Conservation (phyloP, 2,797 vertebrate species). For the Acanthurus lineatus region DNA sequence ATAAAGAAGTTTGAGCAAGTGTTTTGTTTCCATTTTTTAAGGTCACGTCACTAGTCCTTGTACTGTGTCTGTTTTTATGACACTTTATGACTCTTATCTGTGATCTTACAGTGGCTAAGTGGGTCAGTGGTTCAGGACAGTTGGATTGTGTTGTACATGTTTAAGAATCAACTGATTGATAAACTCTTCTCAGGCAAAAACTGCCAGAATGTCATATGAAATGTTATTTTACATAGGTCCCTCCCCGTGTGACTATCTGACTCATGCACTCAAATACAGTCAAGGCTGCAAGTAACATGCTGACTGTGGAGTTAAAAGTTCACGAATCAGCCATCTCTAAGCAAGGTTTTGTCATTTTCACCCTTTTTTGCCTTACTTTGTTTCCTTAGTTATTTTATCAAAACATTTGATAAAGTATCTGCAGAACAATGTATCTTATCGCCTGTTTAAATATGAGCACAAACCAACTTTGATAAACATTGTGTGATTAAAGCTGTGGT, state of each 20-base stretch:
- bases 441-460: slow-evolving; percentile 59
- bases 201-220: slow-evolving; percentile 8
- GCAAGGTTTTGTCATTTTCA: not conserved
- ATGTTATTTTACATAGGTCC: not conserved
- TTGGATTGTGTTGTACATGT: not conserved
- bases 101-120: slow-evolving; percentile 28
- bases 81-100: slow-evolving; percentile 19
- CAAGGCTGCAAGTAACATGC: not conserved
- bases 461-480: slow-evolving; percentile 55
- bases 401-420: slow-evolving; percentile 61
- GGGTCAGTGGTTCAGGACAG: not conserved
- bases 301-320: not conserved
- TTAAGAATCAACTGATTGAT: not conserved
- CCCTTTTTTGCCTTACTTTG: not conserved
- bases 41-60: not conserved
- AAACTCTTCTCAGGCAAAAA: slow-evolving; percentile 5
- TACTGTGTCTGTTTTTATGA: not conserved
- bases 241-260: not conserved
- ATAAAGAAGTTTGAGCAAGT: not conserved
- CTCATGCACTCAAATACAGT: not conserved
- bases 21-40: not conserved
- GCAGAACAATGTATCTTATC: slow-evolving; percentile 57
- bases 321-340: not conserved
- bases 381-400: slow-evolving; percentile 38
- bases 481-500: slow-evolving; percentile 50